Percentiles rank a stretch among this genome's conserved stretches.
Conservation (phyloP, 2,888 invertebrate species). For the Panzeria rudis region DNA sequence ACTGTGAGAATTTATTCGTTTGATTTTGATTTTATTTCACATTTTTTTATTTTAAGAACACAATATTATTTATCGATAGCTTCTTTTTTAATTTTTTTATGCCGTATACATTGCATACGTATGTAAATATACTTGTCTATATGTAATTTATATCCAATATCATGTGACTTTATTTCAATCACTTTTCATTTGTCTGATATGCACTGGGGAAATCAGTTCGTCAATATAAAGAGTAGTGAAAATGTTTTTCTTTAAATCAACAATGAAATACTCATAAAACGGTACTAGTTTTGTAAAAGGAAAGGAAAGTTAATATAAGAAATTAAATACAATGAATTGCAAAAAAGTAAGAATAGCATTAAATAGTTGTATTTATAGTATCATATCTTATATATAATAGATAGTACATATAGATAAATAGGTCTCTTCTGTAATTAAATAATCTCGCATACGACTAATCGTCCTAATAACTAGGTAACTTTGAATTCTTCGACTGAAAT, state of each 20-base stretch:
- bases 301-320: background rate
- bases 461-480: no score
- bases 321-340: background rate
- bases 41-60: conserved; percentile 3
- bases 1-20: conserved; percentile 54
- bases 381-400: no score
- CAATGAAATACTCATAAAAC: background rate
- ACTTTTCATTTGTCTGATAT: conserved; percentile 65
- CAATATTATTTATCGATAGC: background rate
- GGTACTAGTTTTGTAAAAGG: background rate
- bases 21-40: conserved; percentile 49
- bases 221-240: background rate
- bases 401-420: no score
- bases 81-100: conserved; percentile 16
- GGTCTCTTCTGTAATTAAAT: no score
- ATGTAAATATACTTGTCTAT: background rate
- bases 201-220: conserved; percentile 61
- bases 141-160: conserved; percentile 24
- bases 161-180: conserved; percentile 67
- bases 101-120: background rate
- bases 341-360: no score
- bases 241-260: conserved; percentile 27
- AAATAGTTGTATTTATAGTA: no score
- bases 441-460: no score
- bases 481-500: no score